These are phyloP conservation scores for Fukomys damarensis DNA, from an alignment of 2,113 vertebrate genomes.

Conservation along the genomic window DNA sequence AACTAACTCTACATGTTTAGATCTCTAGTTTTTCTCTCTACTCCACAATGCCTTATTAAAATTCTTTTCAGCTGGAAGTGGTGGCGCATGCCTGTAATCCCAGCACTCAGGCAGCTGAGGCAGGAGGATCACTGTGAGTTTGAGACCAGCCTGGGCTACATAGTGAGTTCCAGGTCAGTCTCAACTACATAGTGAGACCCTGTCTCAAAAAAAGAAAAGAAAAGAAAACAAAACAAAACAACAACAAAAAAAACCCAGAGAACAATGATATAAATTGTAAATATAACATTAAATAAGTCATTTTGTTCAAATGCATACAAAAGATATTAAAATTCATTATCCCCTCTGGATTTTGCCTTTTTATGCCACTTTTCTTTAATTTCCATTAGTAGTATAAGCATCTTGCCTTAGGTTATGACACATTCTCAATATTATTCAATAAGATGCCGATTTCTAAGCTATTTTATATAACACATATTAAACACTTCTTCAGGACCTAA, in stretches of 20 bases:
- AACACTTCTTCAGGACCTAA: slow-evolving; percentile 2
- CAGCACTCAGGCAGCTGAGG: too few relatives aligned
- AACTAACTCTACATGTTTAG: neutral
- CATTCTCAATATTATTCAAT: slow-evolving; percentile 4
- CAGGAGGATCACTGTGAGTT: too few relatives aligned
- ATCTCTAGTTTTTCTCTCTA: neutral
- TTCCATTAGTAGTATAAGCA: neutral
- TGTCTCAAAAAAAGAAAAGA: too few relatives aligned
- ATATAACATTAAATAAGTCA: neutral
- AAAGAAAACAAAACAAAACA: too few relatives aligned
- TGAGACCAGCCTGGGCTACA: too few relatives aligned
- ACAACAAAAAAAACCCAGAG: too few relatives aligned
- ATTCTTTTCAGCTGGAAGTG: neutral
- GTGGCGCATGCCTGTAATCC: too few relatives aligned
- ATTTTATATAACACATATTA: neutral
- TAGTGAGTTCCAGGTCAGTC: too few relatives aligned
- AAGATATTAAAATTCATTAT: neutral
- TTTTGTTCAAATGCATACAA: neutral
- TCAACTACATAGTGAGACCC: too few relatives aligned
- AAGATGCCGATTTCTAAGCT: neutral
- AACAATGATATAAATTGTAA: neutral
- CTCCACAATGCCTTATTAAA: neutral
- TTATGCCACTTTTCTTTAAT: neutral
- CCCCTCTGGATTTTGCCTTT: neutral
- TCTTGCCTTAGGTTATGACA: neutral